phyloP scores from a whole-genome alignment of 2,797 vertebrate species.

The Pangasius djambal region DNA sequence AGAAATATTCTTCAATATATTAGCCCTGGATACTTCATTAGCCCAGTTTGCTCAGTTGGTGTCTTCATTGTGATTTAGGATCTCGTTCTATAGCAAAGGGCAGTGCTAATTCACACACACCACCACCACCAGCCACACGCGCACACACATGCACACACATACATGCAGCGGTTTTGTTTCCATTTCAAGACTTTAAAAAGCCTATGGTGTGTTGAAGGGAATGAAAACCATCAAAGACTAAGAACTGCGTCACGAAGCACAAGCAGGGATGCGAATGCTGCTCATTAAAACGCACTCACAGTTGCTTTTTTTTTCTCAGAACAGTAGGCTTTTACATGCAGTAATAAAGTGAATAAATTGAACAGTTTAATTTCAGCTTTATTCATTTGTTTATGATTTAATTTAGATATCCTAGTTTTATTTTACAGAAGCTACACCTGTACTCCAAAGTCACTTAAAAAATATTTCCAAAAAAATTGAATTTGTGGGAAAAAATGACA shows the following conservation, averaged over 20 bases:
- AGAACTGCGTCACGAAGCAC: not conserved
- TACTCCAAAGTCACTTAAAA: not conserved
- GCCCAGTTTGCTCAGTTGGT: not conserved
- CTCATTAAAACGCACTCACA: slow-evolving; percentile 15
- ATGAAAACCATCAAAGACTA: not conserved
- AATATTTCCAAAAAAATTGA: not conserved
- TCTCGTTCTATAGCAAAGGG: not conserved
- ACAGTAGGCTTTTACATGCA: not conserved
- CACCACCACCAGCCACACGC: not conserved
- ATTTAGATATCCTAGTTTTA: not conserved
- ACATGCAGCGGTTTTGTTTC: not conserved
- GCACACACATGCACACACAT: not conserved
- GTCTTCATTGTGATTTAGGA: slow-evolving; percentile 2
- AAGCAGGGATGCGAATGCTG: not conserved
- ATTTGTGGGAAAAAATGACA: not conserved
- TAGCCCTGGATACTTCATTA: not conserved
- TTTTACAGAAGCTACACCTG: not conserved
- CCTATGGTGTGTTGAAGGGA: not conserved
- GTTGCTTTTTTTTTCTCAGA: not conserved
- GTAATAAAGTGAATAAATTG: not conserved
- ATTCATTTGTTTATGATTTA: not conserved
- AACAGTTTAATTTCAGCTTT: not conserved
- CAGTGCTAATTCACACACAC: not conserved
- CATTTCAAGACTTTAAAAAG: not conserved
- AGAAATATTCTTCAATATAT: not conserved